Percentiles rank a stretch among this genome's conserved stretches.
These are phyloP conservation scores for Anoncus sp. DNA, from an alignment of 2,888 invertebrate species.

Conservation along the genomic window DNA sequence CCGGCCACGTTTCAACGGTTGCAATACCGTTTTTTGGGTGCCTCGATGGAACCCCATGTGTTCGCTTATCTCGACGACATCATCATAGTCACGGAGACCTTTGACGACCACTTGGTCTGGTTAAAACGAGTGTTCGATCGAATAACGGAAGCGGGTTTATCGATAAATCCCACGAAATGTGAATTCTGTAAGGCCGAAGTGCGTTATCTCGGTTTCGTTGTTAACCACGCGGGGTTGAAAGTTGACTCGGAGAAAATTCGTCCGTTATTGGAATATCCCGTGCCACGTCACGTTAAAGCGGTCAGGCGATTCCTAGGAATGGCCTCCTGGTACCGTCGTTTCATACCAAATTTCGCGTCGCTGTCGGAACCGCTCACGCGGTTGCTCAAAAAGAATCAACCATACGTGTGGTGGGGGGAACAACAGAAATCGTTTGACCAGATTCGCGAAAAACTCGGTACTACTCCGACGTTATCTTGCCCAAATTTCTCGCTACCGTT, in stretches of 20 bases:
- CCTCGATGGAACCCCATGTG: too few relatives aligned
- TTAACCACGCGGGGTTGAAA: slow-evolving; percentile 22
- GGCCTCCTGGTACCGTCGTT: slow-evolving; percentile 29
- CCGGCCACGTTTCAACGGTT: not conserved
- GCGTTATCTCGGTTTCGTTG: slow-evolving; percentile 19
- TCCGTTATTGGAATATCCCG: slow-evolving; percentile 13
- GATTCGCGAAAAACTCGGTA: too few relatives aligned
- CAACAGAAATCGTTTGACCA: not conserved
- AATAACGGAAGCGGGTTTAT: slow-evolving; percentile 14
- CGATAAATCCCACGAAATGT: slow-evolving; percentile 30
- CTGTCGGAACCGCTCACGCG: slow-evolving; percentile 20
- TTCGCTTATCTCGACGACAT: too few relatives aligned
- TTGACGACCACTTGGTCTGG: slow-evolving; percentile 11
- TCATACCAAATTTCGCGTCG: not conserved
- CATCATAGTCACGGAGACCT: not conserved
- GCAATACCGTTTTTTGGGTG: too few relatives aligned
- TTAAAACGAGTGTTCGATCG: slow-evolving; percentile 19
- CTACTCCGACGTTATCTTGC: not conserved
- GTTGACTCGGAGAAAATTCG: slow-evolving; percentile 19
- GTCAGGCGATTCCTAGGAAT: slow-evolving; percentile 10
- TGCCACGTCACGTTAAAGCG: not conserved
- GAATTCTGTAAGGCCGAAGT: slow-evolving; percentile 40
- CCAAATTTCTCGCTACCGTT: slow-evolving; percentile 52
- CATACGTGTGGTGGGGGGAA: slow-evolving; percentile 25
- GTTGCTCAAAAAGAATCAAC: not conserved